Percentiles rank a stretch among this genome's conserved stretches.
These are phyloP conservation scores for Strigops habroptila DNA, from an alignment of 2,113 vertebrate genomes.

Conservation along the genomic window DNA sequence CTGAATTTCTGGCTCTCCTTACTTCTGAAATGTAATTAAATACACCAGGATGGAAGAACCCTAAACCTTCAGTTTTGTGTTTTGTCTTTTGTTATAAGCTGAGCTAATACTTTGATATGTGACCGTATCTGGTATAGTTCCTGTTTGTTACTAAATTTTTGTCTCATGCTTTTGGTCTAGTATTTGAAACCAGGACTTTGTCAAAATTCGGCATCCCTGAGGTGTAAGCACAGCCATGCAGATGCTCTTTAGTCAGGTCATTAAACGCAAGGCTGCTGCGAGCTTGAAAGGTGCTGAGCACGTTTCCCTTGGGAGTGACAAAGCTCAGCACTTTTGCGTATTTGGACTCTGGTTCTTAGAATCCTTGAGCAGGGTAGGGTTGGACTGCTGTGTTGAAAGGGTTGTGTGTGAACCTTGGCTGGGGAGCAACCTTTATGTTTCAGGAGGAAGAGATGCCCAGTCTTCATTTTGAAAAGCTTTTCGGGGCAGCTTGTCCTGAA, in stretches of 20 bases:
- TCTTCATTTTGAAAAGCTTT: background rate
- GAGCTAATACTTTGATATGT: background rate
- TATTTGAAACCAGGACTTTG: background rate
- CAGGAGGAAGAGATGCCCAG: background rate
- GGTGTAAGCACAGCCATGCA: background rate
- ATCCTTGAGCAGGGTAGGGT: background rate
- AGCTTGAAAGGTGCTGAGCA: background rate
- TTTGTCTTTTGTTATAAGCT: background rate
- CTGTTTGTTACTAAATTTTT: background rate
- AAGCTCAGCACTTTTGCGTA: background rate
- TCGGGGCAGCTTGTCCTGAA: background rate
- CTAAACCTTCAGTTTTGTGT: background rate
- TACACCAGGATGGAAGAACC: background rate
- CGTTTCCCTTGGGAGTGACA: background rate
- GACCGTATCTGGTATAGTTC: background rate
- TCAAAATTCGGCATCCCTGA: background rate
- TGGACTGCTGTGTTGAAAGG: background rate
- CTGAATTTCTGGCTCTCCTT: background rate
- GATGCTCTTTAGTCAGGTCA: background rate
- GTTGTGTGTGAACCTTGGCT: background rate
- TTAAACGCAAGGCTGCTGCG: background rate
- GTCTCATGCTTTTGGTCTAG: background rate
- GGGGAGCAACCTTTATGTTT: background rate
- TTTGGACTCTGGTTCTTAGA: background rate
- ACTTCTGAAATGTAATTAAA: background rate